These are phyloP conservation scores for Pycnomerus fuliginosus DNA, from an alignment of 2,888 invertebrate species.

Conservation along the genomic window DNA sequence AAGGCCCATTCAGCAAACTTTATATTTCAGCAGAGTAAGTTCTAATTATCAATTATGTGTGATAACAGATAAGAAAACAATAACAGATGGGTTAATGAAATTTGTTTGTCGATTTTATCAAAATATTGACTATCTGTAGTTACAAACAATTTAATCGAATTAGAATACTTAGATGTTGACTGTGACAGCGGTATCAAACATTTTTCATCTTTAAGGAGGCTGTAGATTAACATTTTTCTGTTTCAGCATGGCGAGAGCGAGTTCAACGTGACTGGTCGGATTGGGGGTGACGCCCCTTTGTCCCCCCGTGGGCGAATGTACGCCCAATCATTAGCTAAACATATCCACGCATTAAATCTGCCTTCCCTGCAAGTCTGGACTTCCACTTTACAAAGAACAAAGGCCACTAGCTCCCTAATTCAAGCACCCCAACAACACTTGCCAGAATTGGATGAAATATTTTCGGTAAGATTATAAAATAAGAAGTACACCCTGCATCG, in stretches of 20 bases:
- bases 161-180: neutral
- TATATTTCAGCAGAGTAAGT: slow-evolving; percentile 87
- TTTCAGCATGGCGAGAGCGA: slow-evolving; percentile 89
- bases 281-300: slow-evolving; percentile 87
- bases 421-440: slow-evolving; percentile 81
- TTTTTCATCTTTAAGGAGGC: neutral
- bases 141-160: too few relatives aligned
- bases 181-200: neutral
- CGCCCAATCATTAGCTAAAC: slow-evolving; percentile 70
- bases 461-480: too few relatives aligned
- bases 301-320: slow-evolving; percentile 80
- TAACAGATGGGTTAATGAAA: too few relatives aligned
- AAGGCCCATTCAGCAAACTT: slow-evolving; percentile 78
- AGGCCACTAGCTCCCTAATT: slow-evolving; percentile 80
- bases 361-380: slow-evolving; percentile 84
- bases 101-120: too few relatives aligned
- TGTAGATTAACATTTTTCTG: slow-evolving; percentile 21
- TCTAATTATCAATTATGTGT: too few relatives aligned
- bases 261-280: slow-evolving; percentile 84
- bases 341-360: slow-evolving; percentile 69
- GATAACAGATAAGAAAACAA: too few relatives aligned
- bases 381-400: slow-evolving; percentile 83
- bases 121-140: too few relatives aligned
- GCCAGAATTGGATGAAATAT: slow-evolving; percentile 86
- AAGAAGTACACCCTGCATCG: slow-evolving; percentile 44